These are phyloP conservation scores for Rhorus exstirpatorius DNA, from an alignment of 2,888 invertebrate genomes.

Conservation along the genomic window DNA sequence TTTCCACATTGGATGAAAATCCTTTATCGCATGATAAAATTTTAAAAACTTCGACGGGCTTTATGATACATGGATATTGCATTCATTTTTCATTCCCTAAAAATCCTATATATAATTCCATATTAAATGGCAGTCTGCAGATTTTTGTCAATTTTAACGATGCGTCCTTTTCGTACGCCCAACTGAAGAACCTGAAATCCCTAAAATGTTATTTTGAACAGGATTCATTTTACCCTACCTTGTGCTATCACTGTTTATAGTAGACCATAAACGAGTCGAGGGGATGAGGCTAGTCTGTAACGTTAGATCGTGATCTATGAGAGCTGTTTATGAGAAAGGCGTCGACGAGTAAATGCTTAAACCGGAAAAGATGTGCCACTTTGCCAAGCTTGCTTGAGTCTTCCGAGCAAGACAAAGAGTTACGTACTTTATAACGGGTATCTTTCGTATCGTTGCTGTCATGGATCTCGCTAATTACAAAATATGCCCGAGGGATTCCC, in stretches of 20 bases:
- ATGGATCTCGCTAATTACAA: conserved; percentile 1
- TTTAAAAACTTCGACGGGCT: no score
- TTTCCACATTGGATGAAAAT: no score
- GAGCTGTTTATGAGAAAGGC: conserved; percentile 10
- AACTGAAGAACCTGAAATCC: background rate
- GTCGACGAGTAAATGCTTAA: conserved; percentile 17
- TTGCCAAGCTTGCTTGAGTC: conserved; percentile 8
- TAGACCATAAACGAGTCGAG: background rate
- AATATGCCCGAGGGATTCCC: background rate
- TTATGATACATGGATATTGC: no score
- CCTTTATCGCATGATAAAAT: background rate
- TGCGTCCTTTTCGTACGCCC: no score
- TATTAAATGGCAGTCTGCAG: background rate
- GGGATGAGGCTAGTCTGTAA: background rate
- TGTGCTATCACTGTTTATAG: background rate
- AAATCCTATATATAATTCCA: no score
- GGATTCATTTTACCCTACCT: background rate
- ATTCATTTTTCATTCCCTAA: no score
- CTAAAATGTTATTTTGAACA: background rate
- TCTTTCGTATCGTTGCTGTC: conserved; percentile 14
- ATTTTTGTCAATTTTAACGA: background rate
- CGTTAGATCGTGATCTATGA: conserved; percentile 16
- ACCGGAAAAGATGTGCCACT: background rate
- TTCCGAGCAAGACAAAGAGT: conserved; percentile 12
- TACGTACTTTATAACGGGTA: conserved; percentile 14